These are phyloP conservation scores for Elgaria multicarinata DNA, from an alignment of 2,113 vertebrate genomes.

Conservation along the genomic window DNA sequence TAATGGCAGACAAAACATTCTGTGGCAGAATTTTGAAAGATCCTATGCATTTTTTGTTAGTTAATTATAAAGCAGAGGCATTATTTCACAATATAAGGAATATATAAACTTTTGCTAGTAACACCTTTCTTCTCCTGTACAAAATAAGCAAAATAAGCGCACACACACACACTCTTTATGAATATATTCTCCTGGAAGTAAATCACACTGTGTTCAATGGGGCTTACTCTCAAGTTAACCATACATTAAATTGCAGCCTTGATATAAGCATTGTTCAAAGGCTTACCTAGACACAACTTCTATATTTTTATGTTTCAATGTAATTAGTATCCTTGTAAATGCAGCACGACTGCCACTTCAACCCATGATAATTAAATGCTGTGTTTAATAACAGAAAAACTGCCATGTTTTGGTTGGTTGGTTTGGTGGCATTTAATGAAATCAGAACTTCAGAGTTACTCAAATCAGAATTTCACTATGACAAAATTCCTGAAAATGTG, in stretches of 20 bases:
- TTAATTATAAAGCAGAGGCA: not conserved
- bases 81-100: not conserved
- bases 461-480: not conserved
- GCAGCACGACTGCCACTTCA: not conserved
- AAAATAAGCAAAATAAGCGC: too few species aligned
- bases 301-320: not conserved
- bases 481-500: fast-evolving
- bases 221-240: not conserved
- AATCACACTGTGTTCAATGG: not conserved
- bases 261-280: not conserved
- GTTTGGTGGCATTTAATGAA: not conserved
- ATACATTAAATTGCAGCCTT: not conserved
- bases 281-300: not conserved
- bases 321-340: slow-evolving; percentile 20
- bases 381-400: slow-evolving; percentile 18
- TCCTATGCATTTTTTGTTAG: not conserved
- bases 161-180: not conserved
- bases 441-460: not conserved
- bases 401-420: not conserved
- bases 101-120: not conserved
- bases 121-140: not conserved
- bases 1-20: not conserved
- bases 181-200: slow-evolving; percentile 24
- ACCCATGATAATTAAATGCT: not conserved
- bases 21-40: not conserved